phyloP scores from a whole-genome alignment of 2,797 vertebrate species.

The Clarias fuscus region DNA sequence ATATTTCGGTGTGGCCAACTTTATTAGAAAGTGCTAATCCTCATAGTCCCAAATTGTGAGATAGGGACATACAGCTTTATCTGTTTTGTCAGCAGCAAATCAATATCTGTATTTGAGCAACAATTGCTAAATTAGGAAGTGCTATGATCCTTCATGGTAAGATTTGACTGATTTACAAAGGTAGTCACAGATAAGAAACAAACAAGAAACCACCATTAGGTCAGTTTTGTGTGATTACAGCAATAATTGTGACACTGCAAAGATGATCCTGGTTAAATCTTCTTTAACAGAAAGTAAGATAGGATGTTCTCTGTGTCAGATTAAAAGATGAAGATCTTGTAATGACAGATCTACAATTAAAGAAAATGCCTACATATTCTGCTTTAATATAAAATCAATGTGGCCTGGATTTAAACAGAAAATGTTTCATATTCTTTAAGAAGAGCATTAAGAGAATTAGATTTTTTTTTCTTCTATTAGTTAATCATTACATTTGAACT shows the following conservation, averaged over 20 bases:
- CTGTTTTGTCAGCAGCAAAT: background rate
- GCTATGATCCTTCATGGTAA: background rate
- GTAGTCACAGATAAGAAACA: background rate
- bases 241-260: background rate
- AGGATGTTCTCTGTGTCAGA: background rate
- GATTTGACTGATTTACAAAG: background rate
- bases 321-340: background rate
- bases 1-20: background rate
- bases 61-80: background rate
- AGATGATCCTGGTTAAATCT: background rate
- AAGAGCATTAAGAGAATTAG: background rate
- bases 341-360: background rate
- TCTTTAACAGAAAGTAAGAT: background rate
- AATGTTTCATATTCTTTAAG: background rate
- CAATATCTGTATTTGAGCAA: background rate
- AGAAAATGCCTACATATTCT: background rate
- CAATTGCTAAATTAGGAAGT: background rate
- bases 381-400: background rate
- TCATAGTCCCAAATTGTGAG: background rate
- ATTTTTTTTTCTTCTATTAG: background rate
- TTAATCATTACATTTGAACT: background rate
- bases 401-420: background rate
- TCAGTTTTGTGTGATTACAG: background rate
- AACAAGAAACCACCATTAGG: background rate
- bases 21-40: background rate